phyloP scores from a whole-genome alignment of 2,113 vertebrate species.

The Psammodynastes pulverulentus region DNA sequence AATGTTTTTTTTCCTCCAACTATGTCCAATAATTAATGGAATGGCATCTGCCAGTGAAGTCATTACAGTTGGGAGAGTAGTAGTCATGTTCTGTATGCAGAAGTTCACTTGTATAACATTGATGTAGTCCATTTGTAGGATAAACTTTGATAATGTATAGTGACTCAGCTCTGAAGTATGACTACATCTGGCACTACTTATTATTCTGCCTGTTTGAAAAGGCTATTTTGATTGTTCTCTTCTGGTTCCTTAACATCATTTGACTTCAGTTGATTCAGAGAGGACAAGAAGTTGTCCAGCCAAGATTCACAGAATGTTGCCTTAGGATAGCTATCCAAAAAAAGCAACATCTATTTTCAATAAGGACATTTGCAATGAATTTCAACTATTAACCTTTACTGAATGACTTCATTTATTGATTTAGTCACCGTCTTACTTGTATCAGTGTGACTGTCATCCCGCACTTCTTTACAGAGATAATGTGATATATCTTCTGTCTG shows the following conservation, averaged over 20 bases:
- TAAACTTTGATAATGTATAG: background rate
- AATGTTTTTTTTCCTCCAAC: background rate
- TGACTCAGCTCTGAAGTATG: background rate
- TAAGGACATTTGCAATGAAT: background rate
- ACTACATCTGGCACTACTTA: background rate
- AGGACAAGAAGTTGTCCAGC: background rate
- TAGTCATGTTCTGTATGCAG: background rate
- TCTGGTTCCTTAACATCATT: background rate
- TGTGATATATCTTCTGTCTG: background rate
- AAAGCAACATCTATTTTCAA: background rate
- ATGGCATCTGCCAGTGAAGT: background rate
- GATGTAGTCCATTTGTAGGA: background rate
- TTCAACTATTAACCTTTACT: background rate
- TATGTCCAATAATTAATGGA: background rate
- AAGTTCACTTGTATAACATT: background rate
- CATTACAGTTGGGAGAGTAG: background rate
- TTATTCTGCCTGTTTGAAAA: conserved; percentile 41
- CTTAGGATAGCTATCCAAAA: background rate
- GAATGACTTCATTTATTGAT: background rate
- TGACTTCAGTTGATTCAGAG: background rate
- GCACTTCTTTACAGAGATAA: background rate
- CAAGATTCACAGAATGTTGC: background rate
- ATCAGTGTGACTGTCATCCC: background rate
- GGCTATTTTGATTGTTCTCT: conserved; percentile 47
- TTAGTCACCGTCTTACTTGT: background rate